phyloP scores from a whole-genome alignment of 2,888 invertebrate genomes.

The Cheilosia urbana region DNA sequence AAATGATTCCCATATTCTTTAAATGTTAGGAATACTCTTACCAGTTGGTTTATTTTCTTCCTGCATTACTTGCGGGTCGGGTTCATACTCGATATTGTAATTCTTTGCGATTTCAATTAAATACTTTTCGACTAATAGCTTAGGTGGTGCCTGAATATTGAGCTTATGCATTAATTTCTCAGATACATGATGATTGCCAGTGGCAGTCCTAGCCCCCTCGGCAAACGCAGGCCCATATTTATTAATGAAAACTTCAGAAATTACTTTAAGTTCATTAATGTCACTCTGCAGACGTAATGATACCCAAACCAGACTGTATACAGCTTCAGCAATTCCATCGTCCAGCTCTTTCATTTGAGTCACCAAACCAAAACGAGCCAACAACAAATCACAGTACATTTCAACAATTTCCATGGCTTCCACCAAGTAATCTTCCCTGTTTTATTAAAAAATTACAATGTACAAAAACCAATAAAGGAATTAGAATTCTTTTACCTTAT shows the following conservation, averaged over 20 bases:
- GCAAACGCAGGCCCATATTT: conserved; percentile 98
- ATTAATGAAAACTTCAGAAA: conserved; percentile 93
- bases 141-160: conserved; percentile 97
- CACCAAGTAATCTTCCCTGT: conserved; percentile 98
- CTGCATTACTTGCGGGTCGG: conserved; percentile 95
- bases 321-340: conserved; percentile 97
- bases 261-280: conserved; percentile 90
- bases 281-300: conserved; percentile 96
- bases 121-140: conserved; percentile 95
- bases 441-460: background rate
- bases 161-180: conserved; percentile 97
- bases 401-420: conserved; percentile 99
- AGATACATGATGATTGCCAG: conserved; percentile 94
- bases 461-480: background rate
- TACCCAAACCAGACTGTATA: conserved; percentile 96
- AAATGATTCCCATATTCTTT: background rate
- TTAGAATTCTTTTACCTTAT: conserved; percentile 86
- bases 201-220: conserved; percentile 94
- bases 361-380: conserved; percentile 98
- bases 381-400: conserved; percentile 98
- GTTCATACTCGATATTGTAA: conserved; percentile 96
- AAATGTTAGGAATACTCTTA: conserved; percentile 74
- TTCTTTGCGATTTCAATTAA: conserved; percentile 98
- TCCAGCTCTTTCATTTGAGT: conserved; percentile 98
- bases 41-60: conserved; percentile 85